Evolutionary conservation across 2,888 invertebrate genomes (phyloP), one percentile per base, ranked within the genome.

Genomic region (Cerastis leucographa): DNA sequence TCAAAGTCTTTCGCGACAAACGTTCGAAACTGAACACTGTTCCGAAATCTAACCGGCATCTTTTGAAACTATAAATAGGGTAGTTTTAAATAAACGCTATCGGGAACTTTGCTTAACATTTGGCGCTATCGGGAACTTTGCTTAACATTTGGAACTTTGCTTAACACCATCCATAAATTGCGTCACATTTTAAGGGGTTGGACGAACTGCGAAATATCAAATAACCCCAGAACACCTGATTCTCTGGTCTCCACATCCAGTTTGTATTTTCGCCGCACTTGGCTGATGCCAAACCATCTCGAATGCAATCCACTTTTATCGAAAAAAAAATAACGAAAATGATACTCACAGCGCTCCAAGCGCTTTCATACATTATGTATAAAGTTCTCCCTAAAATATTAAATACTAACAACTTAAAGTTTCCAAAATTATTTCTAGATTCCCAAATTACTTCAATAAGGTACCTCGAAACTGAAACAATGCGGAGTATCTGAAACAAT

Each of bases 51-150:
- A 62, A 65, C 40, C 22, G 8, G 8, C 9, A 78, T 59, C 64
- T 83, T 71, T 54, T 40, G 40, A 14, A 56, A 49, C 77, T 70
- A 12, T 59, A 71, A 77, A 65, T 64, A 19, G 5, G 5, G 40
- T 81, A 61, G 65, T 68, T 71, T 78, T 42, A 62, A 77, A 69
- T 71, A 46, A 54, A 61, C 17, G 54, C 64, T 46, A 71, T 71
- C 44, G 22, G n/a, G 2, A 65, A 68, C 22, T 68, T 54, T 19
- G 22, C 67, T 78, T 51, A 54, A 71, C 14, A 2, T 35, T 35
- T 35, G 35, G 35, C 2, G 35, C 64, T 46, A 71, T 71, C 44
- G 22, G n/a, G 2, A 65, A 68, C 22, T 68, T 54, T 19, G 22
- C 67, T 78, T 51, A 54, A 71, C 14, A 2, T 35, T 35, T 35